phyloP scores from a whole-genome alignment of 2,888 invertebrate genomes.

The Tenthredo amoena region DNA sequence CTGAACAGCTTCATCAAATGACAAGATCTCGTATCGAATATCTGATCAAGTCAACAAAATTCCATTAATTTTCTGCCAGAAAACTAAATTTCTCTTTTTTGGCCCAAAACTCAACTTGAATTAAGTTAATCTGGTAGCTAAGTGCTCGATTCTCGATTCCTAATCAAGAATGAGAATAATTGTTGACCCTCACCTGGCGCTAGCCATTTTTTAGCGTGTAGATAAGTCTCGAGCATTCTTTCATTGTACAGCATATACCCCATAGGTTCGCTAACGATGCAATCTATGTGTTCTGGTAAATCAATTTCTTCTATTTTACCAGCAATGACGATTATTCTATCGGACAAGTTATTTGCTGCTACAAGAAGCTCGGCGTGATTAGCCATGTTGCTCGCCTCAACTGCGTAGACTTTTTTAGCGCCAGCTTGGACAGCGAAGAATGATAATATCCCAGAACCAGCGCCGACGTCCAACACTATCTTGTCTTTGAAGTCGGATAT shows the following conservation, averaged over 20 bases:
- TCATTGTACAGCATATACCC: constrained; percentile 99
- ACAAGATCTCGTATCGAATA: too few relatives aligned
- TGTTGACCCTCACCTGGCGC: constrained; percentile 82
- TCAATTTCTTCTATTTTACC: constrained; percentile 99
- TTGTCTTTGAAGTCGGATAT: constrained; percentile 95
- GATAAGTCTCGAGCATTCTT: constrained; percentile 98
- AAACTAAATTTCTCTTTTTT: too few relatives aligned
- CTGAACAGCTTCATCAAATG: too few relatives aligned
- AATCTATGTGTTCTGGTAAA: constrained; percentile 96
- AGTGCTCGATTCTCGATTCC: neutral
- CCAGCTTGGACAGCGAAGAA: constrained; percentile 99
- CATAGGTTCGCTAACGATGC: constrained; percentile 99
- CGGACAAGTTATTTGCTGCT: constrained; percentile 92
- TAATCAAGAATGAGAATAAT: neutral
- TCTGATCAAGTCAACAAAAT: too few relatives aligned
- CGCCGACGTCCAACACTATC: constrained; percentile 98
- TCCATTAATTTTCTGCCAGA: too few relatives aligned
- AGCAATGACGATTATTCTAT: constrained; percentile 94
- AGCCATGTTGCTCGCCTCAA: constrained; percentile 99
- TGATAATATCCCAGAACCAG: constrained; percentile 98
- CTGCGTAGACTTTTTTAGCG: constrained; percentile 97
- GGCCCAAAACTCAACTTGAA: too few relatives aligned
- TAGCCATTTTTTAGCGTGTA: constrained; percentile 99
- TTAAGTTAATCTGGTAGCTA: too few relatives aligned
- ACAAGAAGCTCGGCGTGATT: constrained; percentile 96